Conservation (phyloP, 2,797 vertebrate genomes). For the Neosilurus hyrtlii region DNA sequence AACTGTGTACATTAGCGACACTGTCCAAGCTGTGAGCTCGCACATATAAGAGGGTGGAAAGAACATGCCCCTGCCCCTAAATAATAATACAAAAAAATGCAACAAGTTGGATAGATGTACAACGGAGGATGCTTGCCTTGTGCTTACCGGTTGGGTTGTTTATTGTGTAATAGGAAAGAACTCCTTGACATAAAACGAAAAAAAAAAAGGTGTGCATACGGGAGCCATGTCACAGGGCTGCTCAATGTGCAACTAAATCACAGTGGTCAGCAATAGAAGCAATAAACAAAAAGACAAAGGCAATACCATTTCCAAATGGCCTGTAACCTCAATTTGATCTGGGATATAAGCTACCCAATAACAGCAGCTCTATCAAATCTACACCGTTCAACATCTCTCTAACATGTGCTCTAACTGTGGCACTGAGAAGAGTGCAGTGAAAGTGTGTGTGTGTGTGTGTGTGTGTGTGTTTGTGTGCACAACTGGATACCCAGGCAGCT, state of each 20-base stretch:
- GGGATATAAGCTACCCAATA: conserved; percentile 8
- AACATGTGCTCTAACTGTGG: neutral
- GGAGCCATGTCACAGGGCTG: neutral
- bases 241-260: conserved; percentile 1
- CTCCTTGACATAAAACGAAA: neutral
- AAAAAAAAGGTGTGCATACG: neutral
- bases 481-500: conserved; percentile 25
- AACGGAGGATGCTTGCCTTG: too few relatives aligned
- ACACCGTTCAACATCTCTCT: neutral
- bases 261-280: neutral
- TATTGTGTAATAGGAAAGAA: too few relatives aligned
- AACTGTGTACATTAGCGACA: too few relatives aligned
- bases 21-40: too few relatives aligned
- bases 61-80: too few relatives aligned
- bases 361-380: conserved; percentile 6
- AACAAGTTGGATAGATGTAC: too few relatives aligned
- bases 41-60: too few relatives aligned
- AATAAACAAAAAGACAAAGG: conserved; percentile 12
- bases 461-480: neutral
- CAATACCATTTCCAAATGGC: conserved; percentile 5
- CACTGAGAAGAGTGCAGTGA: neutral
- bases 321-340: conserved; percentile 14
- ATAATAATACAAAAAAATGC: too few relatives aligned
- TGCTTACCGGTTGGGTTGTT: too few relatives aligned
- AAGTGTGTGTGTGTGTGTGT: conserved; percentile 13